phyloP scores from a whole-genome alignment of 37 sponge, comb jelly and placozoan species.

The Ephydatia muelleri region DNA sequence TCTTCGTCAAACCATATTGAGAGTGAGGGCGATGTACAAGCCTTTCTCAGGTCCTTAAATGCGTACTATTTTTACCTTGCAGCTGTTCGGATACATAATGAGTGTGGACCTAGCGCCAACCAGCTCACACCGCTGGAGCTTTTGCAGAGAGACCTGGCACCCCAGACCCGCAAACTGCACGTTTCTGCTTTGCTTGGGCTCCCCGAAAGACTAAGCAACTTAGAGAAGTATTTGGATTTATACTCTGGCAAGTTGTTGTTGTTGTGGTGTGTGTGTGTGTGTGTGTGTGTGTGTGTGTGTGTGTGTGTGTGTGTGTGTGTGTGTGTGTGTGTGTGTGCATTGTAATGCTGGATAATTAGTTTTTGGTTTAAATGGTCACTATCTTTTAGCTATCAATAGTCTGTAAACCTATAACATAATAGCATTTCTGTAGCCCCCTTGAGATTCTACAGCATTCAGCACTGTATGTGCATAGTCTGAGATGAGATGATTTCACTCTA shows the following conservation, averaged over 20 bases:
- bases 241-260: constrained; percentile 11
- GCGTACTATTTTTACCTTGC: not conserved
- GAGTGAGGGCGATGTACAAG: not conserved
- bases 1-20: constrained; percentile 29
- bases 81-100: constrained; percentile 25
- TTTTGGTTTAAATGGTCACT: no score
- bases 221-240: constrained; percentile 35
- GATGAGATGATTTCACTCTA: no score
- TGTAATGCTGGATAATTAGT: no score
- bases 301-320: not conserved
- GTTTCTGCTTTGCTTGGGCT: constrained; percentile 17
- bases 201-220: constrained; percentile 29
- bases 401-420: not conserved
- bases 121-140: constrained; percentile 35
- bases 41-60: not conserved
- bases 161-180: not conserved
- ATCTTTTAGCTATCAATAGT: no score
- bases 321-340: no score
- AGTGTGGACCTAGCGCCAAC: constrained; percentile 18
- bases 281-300: not conserved
- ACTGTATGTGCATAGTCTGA: not conserved
- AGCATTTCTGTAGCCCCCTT: not conserved
- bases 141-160: constrained; percentile 29
- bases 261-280: not conserved
- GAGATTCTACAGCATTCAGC: not conserved